Evolutionary conservation across 1,140 invertebrate species (phyloP), one percentile per base, ranked within the genome.

Genomic region (Coboldia fuscipes): DNA sequence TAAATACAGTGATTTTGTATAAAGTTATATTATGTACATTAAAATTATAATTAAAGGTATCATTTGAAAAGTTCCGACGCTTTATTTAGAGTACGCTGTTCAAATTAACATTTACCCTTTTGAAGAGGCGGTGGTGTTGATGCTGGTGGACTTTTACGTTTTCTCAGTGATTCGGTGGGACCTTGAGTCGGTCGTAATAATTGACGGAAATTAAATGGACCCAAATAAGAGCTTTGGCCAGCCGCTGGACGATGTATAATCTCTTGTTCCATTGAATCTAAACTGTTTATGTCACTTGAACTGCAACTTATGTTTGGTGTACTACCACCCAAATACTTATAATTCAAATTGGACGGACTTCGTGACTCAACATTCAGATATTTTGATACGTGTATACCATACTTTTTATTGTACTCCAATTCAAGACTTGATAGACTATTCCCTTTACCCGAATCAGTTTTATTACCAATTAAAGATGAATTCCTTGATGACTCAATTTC

Each of bases 131-230:
- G 36, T 10, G 23, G 30, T 29, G 23, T 18, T 21, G 30, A 15
- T 20, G 19, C 6, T 15, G 21, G 30, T 14, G 33, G 18, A 3
- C 66, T 65, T 47, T 69, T 70, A n/a, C 69, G 56, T 45, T 72
- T 72, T n/a, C 73, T 56, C 12, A 78, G 48, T 18, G 73, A 76
- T 42, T 75, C 72, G 0, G 74, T 77, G 0, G 74, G 73, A 5
- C 71, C 65, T 34, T 70, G 59, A 1, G 73, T 75, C 9, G 70
- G 71, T 34, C 71, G 55, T 6, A 79, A 45, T 6, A 78, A 45
- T 43, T 74, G 68, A 30, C 73, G 58, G 44, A 78, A 80, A 42
- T 76, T 68, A 44, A 72, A 77, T 1, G 72, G 71, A 2, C 72
- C 72, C 28, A 38, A 35, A 14, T 63, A 60, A 3, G 61, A 60